phyloP scores from a whole-genome alignment of 2,888 invertebrate species.

The Euphydryas editha region DNA sequence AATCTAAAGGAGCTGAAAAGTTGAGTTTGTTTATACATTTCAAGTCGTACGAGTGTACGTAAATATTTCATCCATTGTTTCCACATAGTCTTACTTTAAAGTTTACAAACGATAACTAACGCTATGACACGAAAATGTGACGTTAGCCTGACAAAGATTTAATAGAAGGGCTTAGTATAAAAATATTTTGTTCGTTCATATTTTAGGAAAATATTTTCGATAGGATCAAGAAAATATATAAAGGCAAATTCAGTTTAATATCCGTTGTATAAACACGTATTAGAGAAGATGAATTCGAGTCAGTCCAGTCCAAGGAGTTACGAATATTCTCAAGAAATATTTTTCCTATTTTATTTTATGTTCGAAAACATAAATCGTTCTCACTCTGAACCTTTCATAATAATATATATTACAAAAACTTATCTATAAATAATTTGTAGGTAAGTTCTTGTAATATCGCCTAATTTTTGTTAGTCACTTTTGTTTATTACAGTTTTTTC shows the following conservation, averaged over 20 bases:
- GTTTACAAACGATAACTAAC: neutral
- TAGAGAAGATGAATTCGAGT: slow-evolving; percentile 40
- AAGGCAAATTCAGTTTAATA: slow-evolving; percentile 47
- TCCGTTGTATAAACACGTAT: slow-evolving; percentile 47
- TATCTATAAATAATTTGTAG: too few species aligned
- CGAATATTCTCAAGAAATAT: slow-evolving; percentile 16
- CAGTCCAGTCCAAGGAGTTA: slow-evolving; percentile 30
- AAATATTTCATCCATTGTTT: too few species aligned
- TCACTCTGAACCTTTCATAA: too few species aligned
- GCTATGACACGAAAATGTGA: neutral
- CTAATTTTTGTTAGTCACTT: too few species aligned
- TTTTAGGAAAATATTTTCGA: slow-evolving; percentile 11
- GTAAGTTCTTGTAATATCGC: too few species aligned
- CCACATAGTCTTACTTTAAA: neutral
- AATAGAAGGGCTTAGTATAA: neutral
- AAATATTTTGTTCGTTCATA: neutral
- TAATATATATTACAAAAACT: too few species aligned
- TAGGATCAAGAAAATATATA: slow-evolving; percentile 23
- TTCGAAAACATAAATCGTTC: too few species aligned
- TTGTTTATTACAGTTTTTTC: too few species aligned
- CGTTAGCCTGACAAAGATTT: neutral
- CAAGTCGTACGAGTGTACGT: too few species aligned
- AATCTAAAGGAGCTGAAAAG: neutral
- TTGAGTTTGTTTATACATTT: neutral
- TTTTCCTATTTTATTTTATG: too few species aligned